A percentile compares a stretch with the other conserved stretches of the same genome.
Conservation (phyloP, 2,888 invertebrate genomes). For the Agapostemon virescens region DNA sequence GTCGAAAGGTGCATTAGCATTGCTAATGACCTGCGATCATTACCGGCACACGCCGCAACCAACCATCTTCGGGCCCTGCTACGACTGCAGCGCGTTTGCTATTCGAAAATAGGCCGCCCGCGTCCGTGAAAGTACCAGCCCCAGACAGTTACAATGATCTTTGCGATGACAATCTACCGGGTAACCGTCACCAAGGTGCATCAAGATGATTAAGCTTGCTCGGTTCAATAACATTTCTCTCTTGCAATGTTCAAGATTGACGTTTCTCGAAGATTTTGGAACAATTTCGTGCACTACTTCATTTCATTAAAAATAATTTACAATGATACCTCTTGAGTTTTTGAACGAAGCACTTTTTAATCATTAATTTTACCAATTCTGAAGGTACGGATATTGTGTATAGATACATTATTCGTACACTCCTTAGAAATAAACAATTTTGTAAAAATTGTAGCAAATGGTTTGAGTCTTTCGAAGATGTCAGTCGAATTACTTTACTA, state of each 20-base stretch:
- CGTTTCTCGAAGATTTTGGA: background rate
- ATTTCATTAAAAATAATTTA: background rate
- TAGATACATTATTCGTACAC: too few species aligned
- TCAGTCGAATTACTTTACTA: too few species aligned
- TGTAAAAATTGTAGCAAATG: too few species aligned
- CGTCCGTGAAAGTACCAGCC: conserved; percentile 26
- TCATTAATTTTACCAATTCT: background rate
- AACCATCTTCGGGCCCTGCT: conserved; percentile 48
- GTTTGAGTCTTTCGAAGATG: too few species aligned
- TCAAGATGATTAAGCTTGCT: background rate
- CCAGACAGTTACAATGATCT: conserved; percentile 29
- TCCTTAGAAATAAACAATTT: too few species aligned
- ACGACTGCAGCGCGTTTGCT: conserved; percentile 52
- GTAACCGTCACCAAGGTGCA: background rate
- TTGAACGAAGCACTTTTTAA: background rate
- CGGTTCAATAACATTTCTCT: background rate
- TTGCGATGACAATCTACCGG: conserved; percentile 13
- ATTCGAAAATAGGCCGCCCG: conserved; percentile 59
- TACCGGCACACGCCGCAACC: conserved; percentile 74
- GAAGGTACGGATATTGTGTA: background rate
- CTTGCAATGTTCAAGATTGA: background rate
- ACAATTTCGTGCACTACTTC: background rate
- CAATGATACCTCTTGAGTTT: background rate
- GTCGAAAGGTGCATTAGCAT: conserved; percentile 79
- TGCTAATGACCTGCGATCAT: conserved; percentile 78